Percentiles rank a stretch among this genome's conserved stretches.
phyloP scores from a whole-genome alignment of 2,113 vertebrate genomes.

The Jacana jacana region DNA sequence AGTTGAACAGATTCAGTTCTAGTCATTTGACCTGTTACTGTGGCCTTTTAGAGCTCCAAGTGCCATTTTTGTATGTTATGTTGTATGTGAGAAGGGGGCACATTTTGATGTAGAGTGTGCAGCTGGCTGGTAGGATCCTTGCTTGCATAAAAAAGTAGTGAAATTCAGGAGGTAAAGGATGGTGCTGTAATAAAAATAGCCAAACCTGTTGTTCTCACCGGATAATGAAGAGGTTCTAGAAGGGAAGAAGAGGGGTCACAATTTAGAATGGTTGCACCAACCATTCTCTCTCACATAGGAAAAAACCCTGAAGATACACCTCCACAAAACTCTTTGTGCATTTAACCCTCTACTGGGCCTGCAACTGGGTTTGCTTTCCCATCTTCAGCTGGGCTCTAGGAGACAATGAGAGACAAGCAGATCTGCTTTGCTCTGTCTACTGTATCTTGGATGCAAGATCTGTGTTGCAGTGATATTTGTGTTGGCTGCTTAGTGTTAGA shows the following conservation, averaged over 20 bases:
- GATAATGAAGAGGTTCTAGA: not conserved
- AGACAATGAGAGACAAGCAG: not conserved
- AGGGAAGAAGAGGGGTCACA: not conserved
- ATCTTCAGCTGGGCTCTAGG: fast-evolving
- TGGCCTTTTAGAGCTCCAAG: not conserved
- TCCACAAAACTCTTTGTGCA: not conserved
- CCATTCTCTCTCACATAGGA: not conserved
- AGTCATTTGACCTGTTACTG: not conserved
- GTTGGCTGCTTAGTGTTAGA: not conserved
- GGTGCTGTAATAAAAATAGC: not conserved
- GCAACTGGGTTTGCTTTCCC: not conserved
- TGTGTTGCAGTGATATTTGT: not conserved
- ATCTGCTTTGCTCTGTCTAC: not conserved
- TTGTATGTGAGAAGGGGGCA: not conserved
- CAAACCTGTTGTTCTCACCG: not conserved
- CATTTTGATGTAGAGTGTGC: fast-evolving
- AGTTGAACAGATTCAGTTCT: not conserved
- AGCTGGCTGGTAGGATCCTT: not conserved
- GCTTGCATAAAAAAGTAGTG: not conserved
- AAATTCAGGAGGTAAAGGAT: not conserved
- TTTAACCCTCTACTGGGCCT: not conserved
- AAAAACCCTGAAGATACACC: not conserved
- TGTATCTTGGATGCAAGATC: not conserved
- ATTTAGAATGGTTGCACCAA: not conserved
- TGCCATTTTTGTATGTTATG: not conserved